phyloP scores from a whole-genome alignment of 2,797 vertebrate species.

The Peromyscus nudipes region DNA sequence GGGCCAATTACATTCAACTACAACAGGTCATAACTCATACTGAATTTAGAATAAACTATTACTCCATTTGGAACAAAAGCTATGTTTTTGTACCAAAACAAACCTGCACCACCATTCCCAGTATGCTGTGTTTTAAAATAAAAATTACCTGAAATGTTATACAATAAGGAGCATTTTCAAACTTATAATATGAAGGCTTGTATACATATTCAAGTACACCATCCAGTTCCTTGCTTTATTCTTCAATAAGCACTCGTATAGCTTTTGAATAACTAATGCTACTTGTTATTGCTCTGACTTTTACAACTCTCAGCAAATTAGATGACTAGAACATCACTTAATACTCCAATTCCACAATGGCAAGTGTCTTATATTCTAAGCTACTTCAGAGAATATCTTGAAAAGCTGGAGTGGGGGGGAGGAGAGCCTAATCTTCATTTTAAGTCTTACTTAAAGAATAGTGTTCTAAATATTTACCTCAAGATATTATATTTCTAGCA shows the following conservation, averaged over 20 bases:
- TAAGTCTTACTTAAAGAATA: slow-evolving; percentile 33
- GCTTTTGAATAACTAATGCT: neutral
- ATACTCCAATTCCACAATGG: neutral
- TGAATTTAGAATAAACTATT: neutral
- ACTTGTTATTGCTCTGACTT: neutral
- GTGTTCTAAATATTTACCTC: slow-evolving; percentile 20
- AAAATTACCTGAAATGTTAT: neutral
- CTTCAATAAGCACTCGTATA: neutral
- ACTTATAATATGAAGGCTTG: neutral
- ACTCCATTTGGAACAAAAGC: neutral
- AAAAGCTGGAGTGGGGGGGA: neutral
- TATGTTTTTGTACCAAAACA: neutral
- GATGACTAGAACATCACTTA: neutral
- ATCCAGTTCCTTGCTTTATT: neutral
- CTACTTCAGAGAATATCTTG: neutral
- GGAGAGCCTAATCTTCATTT: neutral
- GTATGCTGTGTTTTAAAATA: slow-evolving; percentile 22
- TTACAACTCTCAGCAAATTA: neutral
- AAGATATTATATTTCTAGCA: slow-evolving; percentile 18
- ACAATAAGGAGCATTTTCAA: slow-evolving; percentile 23
- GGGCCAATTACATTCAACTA: neutral
- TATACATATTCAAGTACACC: neutral
- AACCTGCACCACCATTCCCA: neutral
- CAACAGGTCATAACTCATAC: neutral
- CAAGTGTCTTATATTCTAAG: neutral